Base-by-base conservation (phyloP, 2,888 invertebrate genomes). In the Amphipyra tragopoginis region DNA sequence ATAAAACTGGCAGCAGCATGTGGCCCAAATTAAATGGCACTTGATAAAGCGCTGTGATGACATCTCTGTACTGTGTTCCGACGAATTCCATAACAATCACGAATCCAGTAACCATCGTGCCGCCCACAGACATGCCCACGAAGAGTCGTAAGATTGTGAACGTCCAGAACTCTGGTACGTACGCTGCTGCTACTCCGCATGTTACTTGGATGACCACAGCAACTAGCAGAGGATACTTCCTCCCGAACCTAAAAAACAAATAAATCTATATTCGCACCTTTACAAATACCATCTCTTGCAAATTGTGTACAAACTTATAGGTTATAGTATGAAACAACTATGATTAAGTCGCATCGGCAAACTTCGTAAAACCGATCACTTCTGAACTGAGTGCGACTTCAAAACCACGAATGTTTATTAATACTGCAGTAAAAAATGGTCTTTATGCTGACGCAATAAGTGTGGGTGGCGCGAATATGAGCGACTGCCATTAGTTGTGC, bases 71-170 rank as follows among this genome's bases (percentile, higher is more conserved):
- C 69, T 94, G 88, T 0, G 93, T 90, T 0, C 97, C 96, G 40
- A 96, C 95, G 49, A 96, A 94, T 84, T 97, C 97, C 97, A 97
- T 97, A 9, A 96, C 87, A 10, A 97, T 93, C 9, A 95, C 95
- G 61, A 94, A 95, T 7, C 92, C 90, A 7, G 85, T 88, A 36
- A 97, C 97, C 97, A 98, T 98, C 0, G 97, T 97, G 14, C 98
- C 98, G 45, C 97, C 98, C 1, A 97, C 97, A 0, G 97, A 96
- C 69, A 96, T 87, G 2, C 97, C 97, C 10, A 96, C 95, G 8
- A 97, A 81, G 81, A 98, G 97, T 68, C 98, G 81, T 52, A 97
- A 89, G 0, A 97, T 69, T 10, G 97, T 95, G 81, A 97, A 97
- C 1, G 83, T 67, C 92, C 89, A 91, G 61, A 81, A 95, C 52